Conservation (phyloP, 2,888 invertebrate species). For the Mythimna loreyi region DNA sequence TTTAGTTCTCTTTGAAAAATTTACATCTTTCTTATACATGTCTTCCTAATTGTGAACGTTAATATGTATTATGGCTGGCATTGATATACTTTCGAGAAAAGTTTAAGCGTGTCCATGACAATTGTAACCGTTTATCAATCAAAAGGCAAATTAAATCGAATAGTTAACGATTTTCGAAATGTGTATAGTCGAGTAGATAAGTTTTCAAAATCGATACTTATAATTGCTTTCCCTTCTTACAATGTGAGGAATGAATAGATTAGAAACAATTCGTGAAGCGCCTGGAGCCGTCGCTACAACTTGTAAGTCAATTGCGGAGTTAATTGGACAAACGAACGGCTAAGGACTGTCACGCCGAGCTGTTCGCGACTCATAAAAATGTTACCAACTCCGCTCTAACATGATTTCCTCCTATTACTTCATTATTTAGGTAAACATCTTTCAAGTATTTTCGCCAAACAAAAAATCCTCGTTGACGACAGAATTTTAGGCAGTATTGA, state of each 20-base stretch:
- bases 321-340: conserved; percentile 29
- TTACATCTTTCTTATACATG: too few species aligned
- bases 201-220: neutral
- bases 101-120: neutral
- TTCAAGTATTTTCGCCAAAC: neutral
- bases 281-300: conserved; percentile 12
- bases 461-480: neutral
- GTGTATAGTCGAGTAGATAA: neutral
- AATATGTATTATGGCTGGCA: too few species aligned
- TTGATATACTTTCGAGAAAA: neutral
- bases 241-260: neutral
- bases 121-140: neutral
- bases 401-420: neutral
- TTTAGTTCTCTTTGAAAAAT: neutral
- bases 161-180: neutral
- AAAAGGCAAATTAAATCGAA: neutral
- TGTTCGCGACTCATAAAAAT: neutral
- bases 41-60: too few species aligned
- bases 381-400: neutral
- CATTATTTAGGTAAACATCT: neutral
- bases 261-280: conserved; percentile 11
- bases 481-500: neutral
- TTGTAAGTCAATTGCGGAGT: conserved; percentile 40
- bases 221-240: neutral
- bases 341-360: conserved; percentile 3